Conservation (phyloP, 2,888 invertebrate species). For the Caenorhabditis macrosperma region DNA sequence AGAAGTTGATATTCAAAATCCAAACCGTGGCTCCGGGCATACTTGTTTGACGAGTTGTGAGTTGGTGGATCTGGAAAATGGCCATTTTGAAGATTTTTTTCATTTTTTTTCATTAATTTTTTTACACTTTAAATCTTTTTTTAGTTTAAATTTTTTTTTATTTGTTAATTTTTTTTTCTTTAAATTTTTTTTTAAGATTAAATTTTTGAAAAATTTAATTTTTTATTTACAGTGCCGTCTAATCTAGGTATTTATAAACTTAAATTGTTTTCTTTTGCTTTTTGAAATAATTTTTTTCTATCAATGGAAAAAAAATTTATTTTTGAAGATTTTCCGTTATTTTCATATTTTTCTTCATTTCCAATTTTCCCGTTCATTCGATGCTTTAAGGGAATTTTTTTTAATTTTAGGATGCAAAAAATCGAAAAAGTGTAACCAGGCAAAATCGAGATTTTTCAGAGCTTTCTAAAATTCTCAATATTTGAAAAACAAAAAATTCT, state of each 20-base stretch:
- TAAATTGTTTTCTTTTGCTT: no score
- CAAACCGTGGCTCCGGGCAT: neutral
- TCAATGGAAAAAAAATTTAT: neutral
- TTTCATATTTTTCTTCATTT: no score
- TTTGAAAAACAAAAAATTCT: no score
- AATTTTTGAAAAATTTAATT: neutral
- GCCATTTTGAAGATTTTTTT: neutral
- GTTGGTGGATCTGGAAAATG: slow-evolving; percentile 18
- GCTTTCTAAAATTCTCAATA: neutral
- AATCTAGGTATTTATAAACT: neutral
- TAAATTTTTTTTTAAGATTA: neutral
- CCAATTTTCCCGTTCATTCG: no score
- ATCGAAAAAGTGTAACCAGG: no score
- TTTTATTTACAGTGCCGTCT: neutral
- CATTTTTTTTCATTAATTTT: neutral
- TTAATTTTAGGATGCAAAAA: neutral
- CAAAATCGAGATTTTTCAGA: neutral
- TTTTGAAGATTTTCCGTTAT: neutral
- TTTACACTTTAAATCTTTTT: neutral
- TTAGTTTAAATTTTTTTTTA: no score
- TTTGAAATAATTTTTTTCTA: neutral
- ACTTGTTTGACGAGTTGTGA: slow-evolving; percentile 15
- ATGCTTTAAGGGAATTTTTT: no score
- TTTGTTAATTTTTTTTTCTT: neutral
- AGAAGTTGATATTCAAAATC: neutral